Conservation (phyloP, 1,140 invertebrate genomes). For the Diuraphis noxia region DNA sequence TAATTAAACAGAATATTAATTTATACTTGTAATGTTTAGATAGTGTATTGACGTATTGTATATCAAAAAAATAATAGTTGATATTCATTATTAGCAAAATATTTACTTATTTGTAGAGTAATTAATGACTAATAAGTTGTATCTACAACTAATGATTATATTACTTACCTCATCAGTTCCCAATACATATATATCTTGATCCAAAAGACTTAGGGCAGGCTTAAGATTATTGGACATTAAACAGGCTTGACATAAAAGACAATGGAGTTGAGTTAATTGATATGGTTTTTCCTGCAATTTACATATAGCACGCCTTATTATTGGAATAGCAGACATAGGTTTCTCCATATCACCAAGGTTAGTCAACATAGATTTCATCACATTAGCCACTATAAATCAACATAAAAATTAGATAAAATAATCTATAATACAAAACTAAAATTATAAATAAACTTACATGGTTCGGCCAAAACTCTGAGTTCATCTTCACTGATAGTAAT, state of each 20-base stretch:
- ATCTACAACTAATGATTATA: neutral
- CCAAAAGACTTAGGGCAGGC: conserved; percentile 84
- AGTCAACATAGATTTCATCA: conserved; percentile 82
- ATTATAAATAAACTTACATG: conserved; percentile 70
- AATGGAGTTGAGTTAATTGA: conserved; percentile 91
- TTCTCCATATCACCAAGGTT: conserved; percentile 76
- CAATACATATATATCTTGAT: conserved; percentile 83
- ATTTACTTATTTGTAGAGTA: neutral
- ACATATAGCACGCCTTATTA: conserved; percentile 81
- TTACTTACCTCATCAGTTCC: conserved; percentile 77
- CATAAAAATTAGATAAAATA: conserved; percentile 44
- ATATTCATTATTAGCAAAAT: neutral
- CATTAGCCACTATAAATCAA: conserved; percentile 75
- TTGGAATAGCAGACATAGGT: conserved; percentile 81
- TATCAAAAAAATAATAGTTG: too few species aligned
- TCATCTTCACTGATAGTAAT: conserved; percentile 83
- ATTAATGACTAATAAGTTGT: neutral
- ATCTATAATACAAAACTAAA: conserved; percentile 35
- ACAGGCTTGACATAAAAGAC: conserved; percentile 90
- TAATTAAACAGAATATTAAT: too few species aligned
- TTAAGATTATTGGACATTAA: conserved; percentile 90
- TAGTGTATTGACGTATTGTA: too few species aligned
- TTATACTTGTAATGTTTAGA: too few species aligned
- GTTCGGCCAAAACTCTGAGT: conserved; percentile 79
- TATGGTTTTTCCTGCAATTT: conserved; percentile 86